phyloP scores from a whole-genome alignment of 2,113 vertebrate genomes.

The Corythornis madagascariensis region DNA sequence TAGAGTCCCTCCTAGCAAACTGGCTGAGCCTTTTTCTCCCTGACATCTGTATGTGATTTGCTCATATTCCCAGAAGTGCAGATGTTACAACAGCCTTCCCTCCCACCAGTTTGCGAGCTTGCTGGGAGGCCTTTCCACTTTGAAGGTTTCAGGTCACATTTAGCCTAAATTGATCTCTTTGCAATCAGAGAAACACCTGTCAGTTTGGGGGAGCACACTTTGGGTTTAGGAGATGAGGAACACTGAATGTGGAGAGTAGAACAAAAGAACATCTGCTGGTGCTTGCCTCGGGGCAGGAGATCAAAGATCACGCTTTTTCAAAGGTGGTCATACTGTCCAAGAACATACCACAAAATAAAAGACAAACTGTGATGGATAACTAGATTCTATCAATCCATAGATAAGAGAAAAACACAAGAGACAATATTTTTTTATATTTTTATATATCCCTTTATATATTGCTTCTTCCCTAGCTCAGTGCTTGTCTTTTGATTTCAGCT shows the following conservation, averaged over 20 bases:
- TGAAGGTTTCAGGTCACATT: slow-evolving; percentile 52
- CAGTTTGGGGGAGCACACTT: not conserved
- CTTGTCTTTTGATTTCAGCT: slow-evolving; percentile 38
- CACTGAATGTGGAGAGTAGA: not conserved
- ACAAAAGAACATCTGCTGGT: slow-evolving; percentile 58
- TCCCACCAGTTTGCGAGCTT: not conserved
- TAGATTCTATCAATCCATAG: not conserved
- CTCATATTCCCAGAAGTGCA: slow-evolving; percentile 25
- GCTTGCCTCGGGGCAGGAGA: not conserved
- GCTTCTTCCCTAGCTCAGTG: not conserved
- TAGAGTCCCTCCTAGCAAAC: not conserved
- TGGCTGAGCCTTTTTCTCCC: not conserved
- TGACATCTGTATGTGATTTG: slow-evolving; percentile 20
- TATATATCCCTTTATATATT: not conserved
- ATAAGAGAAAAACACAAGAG: not conserved
- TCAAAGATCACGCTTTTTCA: slow-evolving; percentile 46
- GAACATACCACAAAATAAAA: slow-evolving; percentile 24
- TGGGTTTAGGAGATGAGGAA: not conserved
- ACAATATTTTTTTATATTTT: slow-evolving; percentile 26
- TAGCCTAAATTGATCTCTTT: slow-evolving; percentile 45
- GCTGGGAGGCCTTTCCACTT: slow-evolving; percentile 33
- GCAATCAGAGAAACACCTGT: slow-evolving; percentile 47
- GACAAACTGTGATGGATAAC: slow-evolving; percentile 17
- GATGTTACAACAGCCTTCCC: slow-evolving; percentile 7
- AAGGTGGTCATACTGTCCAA: slow-evolving; percentile 28